Base-by-base conservation (phyloP, 35 echinoderm and acorn worm genomes). In the Holothuria glaberrima region DNA sequence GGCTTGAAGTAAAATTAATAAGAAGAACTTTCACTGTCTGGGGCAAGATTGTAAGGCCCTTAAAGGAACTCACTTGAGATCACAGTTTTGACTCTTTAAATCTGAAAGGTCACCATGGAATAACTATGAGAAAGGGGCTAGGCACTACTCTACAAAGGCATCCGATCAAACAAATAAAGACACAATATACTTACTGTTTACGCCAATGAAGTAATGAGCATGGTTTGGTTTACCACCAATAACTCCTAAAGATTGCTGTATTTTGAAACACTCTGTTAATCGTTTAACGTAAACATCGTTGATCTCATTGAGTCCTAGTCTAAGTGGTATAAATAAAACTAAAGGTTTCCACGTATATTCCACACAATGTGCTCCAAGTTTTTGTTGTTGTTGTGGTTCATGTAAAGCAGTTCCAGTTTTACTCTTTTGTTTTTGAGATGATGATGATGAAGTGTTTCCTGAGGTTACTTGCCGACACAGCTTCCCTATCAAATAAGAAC, bases 151-250 rank as follows among this genome's bases (percentile, higher is more conserved):
- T 14, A 14, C 12, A 1, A 54, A 54, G 3, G 5, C 50, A 54
- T 14, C 13, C 3, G 12, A 14, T 14, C 50, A 54, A 5, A 0
- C 1, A 54, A 12, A 54, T 14, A 54, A 17, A 14, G 50, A 54
- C 5, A 54, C 10, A 69, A 80, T 20, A 19, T 28, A 94, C 97
- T 93, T 85, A 95, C 97, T 88, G 6, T 90, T 35, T 72, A 91
- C 91, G n/a, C 97, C 97, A 26, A 99, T 99, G 67, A 99, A 99
- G 71, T 95, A 99, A 70, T 99, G 97, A 13, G 97, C 97, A 80
- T 99, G 97, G 78, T 99, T 99, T 87, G 97, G 97, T 73, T 99
- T 99, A 48, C 97, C 97, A 28, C 97, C 97, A 58, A 99, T 95
- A 17, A 99, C 93, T 57, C 97, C 97, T 58, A 99, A 57, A 25